Conservation (phyloP, 1,140 invertebrate genomes). For the Kradibia gibbosae region DNA sequence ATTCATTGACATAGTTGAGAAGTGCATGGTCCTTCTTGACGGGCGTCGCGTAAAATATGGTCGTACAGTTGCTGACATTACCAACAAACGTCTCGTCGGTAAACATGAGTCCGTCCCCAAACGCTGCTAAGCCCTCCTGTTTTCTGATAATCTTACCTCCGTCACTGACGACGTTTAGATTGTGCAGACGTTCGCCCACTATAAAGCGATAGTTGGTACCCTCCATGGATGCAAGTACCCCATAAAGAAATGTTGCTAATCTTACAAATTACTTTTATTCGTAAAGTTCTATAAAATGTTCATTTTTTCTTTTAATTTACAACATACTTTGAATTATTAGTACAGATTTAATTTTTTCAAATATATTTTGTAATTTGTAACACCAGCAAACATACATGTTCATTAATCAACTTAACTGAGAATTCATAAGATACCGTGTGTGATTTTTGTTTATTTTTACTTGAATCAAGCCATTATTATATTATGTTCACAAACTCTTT, state of each 20-base stretch:
- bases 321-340: too few species aligned
- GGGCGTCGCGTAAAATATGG: slow-evolving; percentile 65
- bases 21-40: slow-evolving; percentile 69
- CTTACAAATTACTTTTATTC: background rate
- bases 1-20: slow-evolving; percentile 78
- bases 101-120: slow-evolving; percentile 61
- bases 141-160: slow-evolving; percentile 55
- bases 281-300: background rate
- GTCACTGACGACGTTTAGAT: slow-evolving; percentile 62
- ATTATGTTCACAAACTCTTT: background rate
- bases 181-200: slow-evolving; percentile 65
- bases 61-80: slow-evolving; percentile 70
- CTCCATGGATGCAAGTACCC: background rate
- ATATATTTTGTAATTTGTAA: background rate
- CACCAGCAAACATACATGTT: background rate
- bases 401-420: background rate
- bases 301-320: background rate
- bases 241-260: background rate
- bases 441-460: background rate
- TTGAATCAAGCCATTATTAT: background rate
- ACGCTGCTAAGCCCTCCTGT: slow-evolving; percentile 57
- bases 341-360: too few species aligned
- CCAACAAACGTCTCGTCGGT: slow-evolving; percentile 54
- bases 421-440: too few species aligned
- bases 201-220: slow-evolving; percentile 54